Conservation (phyloP, 1,140 invertebrate species). For the Octopus sinensis region DNA sequence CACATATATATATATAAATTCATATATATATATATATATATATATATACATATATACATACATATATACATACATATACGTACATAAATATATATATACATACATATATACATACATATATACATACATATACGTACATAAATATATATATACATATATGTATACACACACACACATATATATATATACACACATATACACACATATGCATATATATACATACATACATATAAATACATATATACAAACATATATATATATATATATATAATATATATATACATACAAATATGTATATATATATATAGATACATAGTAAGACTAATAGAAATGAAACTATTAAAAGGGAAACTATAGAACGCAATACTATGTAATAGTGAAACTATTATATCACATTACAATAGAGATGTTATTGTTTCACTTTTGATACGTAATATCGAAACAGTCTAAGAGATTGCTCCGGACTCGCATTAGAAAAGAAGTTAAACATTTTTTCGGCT, state of each 20-base stretch:
- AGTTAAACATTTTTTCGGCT: too few relatives aligned
- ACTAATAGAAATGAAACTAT: too few relatives aligned
- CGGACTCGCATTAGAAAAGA: too few relatives aligned
- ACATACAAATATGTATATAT: neutral
- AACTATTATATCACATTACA: too few relatives aligned
- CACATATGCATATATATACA: neutral
- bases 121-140: too few relatives aligned
- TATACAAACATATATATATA: neutral
- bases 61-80: neutral
- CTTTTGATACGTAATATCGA: too few relatives aligned
- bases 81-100: neutral
- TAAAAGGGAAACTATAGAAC: too few relatives aligned
- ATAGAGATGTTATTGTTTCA: too few relatives aligned
- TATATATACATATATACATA: neutral
- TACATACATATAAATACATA: neutral
- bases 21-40: neutral
- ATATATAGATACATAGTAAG: neutral
- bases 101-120: neutral
- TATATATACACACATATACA: neutral
- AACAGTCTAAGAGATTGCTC: too few relatives aligned
- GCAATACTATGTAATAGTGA: too few relatives aligned
- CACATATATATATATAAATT: conserved; percentile 1
- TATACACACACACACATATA: neutral
- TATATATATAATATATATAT: conserved; percentile 5
- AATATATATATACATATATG: too few relatives aligned